Evolutionary conservation across 1,140 invertebrate species (phyloP).

Genomic region (Eufriesea mexicana): DNA sequence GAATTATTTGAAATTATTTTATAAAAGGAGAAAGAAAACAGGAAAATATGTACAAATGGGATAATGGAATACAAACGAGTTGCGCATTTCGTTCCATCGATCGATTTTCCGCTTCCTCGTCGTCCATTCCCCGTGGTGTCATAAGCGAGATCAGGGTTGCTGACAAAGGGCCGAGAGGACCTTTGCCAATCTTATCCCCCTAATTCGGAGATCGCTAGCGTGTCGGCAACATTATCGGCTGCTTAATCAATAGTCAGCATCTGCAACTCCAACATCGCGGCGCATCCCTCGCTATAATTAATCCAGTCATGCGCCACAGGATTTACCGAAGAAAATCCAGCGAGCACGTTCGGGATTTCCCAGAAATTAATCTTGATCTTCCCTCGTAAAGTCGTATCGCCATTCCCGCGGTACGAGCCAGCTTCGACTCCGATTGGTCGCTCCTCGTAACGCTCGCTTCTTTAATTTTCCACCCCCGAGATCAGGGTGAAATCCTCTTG

Average conservation of each 20-base stretch:
- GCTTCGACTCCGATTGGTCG: neutral
- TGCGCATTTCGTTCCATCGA: neutral
- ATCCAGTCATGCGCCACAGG: constrained; percentile 29
- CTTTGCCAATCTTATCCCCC: neutral
- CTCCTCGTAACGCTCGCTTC: neutral
- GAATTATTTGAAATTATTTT: no score
- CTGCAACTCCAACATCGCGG: neutral
- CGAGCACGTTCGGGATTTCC: constrained; percentile 5
- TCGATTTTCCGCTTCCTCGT: neutral
- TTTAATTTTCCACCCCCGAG: neutral
- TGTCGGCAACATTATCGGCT: constrained; percentile 33
- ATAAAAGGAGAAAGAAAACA: no score
- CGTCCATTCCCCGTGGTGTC: neutral
- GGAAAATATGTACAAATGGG: neutral
- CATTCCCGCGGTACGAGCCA: no score
- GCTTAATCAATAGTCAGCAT: constrained; percentile 31
- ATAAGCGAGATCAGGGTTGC: neutral
- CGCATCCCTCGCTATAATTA: constrained; percentile 25
- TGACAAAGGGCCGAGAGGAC: no score
- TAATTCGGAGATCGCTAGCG: constrained; percentile 17
- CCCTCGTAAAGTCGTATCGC: neutral
- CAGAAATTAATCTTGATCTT: constrained; percentile 36
- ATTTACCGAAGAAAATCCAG: constrained; percentile 25
- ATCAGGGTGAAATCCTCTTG: neutral
- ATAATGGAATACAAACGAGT: neutral